phyloP scores from a whole-genome alignment of 2,797 vertebrate species.

The Girardinus metallicus region DNA sequence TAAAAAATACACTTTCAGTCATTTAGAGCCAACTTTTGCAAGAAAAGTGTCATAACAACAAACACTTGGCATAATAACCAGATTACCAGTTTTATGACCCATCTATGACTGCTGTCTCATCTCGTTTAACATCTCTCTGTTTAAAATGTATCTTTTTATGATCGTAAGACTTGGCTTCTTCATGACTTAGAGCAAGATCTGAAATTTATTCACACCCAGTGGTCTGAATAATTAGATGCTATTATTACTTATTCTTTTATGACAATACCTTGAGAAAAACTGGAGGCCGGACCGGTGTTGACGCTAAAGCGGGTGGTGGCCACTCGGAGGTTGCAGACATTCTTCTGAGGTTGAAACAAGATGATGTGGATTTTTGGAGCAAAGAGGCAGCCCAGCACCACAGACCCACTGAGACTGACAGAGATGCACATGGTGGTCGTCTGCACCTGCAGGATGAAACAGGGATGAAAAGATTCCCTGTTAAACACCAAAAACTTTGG shows the following conservation, averaged over 20 bases:
- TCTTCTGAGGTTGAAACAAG: slow-evolving; percentile 98
- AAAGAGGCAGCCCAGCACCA: slow-evolving; percentile 97
- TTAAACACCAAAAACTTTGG: not conserved
- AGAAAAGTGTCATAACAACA: not conserved
- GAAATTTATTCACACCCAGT: not conserved
- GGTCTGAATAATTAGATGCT: not conserved
- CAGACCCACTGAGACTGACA: slow-evolving; percentile 95
- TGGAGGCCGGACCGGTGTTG: slow-evolving; percentile 84
- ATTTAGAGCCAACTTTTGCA: not conserved
- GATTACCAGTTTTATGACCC: not conserved
- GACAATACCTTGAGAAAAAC: slow-evolving; percentile 87
- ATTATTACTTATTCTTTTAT: not conserved
- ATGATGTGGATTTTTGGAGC: slow-evolving; percentile 98
- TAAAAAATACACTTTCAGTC: not conserved
- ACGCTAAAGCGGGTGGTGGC: slow-evolving; percentile 92
- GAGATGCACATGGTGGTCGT: slow-evolving; percentile 99
- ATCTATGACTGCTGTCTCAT: not conserved
- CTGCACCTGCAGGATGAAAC: slow-evolving; percentile 86
- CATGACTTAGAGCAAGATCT: not conserved
- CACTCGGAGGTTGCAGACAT: slow-evolving; percentile 89
- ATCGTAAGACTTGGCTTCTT: not conserved
- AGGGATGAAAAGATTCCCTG: slow-evolving; percentile 15
- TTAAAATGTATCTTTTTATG: not conserved
- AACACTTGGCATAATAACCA: not conserved
- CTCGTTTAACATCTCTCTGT: not conserved